phyloP scores from a whole-genome alignment of 2,797 vertebrate species.

The Lindbergichthys nudifrons region DNA sequence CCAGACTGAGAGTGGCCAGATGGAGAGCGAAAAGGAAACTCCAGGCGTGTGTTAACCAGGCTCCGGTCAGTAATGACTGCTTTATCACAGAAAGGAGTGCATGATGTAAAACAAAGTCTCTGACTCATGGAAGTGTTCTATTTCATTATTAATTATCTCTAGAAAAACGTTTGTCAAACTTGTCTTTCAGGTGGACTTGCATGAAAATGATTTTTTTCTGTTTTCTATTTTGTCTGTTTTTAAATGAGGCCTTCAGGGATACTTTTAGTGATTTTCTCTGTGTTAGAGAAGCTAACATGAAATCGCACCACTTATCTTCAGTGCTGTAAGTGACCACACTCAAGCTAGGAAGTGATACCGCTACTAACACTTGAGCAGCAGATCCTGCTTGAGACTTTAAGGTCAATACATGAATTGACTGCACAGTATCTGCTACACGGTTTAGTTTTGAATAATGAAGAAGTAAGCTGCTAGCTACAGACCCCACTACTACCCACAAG shows the following conservation, averaged over 20 bases:
- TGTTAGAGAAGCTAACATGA: not conserved
- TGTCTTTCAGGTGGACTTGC: not conserved
- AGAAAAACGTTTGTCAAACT: not conserved
- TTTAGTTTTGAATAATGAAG: conserved; percentile 31
- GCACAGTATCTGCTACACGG: not conserved
- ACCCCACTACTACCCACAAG: not conserved
- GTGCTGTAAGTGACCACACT: not conserved
- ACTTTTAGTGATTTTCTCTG: not conserved
- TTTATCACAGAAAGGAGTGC: not conserved
- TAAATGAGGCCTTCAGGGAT: not conserved
- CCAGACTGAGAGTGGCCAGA: conserved; percentile 84
- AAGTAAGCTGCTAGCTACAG: not conserved
- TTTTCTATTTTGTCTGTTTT: not conserved
- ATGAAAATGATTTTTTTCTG: fast-evolving
- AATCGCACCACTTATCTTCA: not conserved
- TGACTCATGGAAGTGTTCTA: not conserved
- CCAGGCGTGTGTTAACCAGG: conserved; percentile 79
- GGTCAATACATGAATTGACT: conserved; percentile 7
- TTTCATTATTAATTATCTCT: not conserved
- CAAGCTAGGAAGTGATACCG: conserved; percentile 1
- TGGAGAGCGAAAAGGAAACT: conserved; percentile 87
- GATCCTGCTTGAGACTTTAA: conserved; percentile 1
- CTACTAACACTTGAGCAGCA: not conserved
- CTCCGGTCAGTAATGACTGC: conserved; percentile 48
- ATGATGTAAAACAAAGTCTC: not conserved